phyloP scores from a whole-genome alignment of 2,888 invertebrate species.

The Athalia circularis region DNA sequence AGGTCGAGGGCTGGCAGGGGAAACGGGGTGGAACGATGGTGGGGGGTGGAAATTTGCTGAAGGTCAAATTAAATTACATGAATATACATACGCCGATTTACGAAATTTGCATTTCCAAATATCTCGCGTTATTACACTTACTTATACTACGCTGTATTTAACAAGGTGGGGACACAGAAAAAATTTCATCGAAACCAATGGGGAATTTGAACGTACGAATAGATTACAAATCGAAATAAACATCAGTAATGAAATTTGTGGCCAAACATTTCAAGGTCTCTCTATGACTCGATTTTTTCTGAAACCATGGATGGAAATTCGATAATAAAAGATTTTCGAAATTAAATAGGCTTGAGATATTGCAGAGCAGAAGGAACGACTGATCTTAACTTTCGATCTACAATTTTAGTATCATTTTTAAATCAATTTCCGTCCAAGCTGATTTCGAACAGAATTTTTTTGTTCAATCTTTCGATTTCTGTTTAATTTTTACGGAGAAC shows the following conservation, averaged over 20 bases:
- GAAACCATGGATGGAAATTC: too few relatives aligned
- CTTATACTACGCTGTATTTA: neutral
- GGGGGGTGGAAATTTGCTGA: constrained; percentile 27
- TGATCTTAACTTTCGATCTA: too few relatives aligned
- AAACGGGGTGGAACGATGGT: neutral
- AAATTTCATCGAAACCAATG: too few relatives aligned
- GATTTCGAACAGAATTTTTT: neutral
- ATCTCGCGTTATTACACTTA: neutral
- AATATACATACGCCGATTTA: constrained; percentile 27
- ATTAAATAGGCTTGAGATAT: too few relatives aligned
- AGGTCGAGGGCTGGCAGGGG: constrained; percentile 30
- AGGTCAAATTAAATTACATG: constrained; percentile 33
- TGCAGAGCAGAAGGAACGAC: too few relatives aligned
- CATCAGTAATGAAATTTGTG: too few relatives aligned
- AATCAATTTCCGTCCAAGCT: neutral
- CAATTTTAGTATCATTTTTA: neutral
- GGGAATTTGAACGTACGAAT: too few relatives aligned
- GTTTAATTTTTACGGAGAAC: neutral
- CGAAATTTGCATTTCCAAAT: constrained; percentile 32
- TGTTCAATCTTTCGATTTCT: neutral
- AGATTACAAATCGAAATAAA: too few relatives aligned
- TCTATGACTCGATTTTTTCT: too few relatives aligned
- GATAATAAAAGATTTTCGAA: too few relatives aligned
- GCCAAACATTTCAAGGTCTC: too few relatives aligned
- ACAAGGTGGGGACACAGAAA: neutral